Conservation (phyloP, 2,113 vertebrate species). For the Amblyopsis rosae region DNA sequence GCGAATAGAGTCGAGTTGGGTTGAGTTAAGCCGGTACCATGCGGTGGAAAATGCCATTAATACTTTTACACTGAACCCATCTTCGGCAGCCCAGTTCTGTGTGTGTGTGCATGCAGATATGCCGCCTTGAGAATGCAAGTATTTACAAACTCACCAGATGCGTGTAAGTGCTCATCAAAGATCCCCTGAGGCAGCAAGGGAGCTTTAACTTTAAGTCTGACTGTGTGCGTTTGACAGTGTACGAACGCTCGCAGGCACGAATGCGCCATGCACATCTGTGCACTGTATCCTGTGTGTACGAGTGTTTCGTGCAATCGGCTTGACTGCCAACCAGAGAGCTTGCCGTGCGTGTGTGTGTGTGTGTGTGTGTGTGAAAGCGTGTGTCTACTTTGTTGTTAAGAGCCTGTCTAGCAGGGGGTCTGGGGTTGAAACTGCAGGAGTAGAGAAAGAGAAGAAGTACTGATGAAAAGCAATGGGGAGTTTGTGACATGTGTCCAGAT, state of each 20-base stretch:
- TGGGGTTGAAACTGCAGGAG: background rate
- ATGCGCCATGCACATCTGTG: background rate
- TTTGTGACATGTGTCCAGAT: no score
- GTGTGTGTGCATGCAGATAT: background rate
- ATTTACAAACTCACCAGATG: conserved; percentile 35
- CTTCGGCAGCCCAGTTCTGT: conserved; percentile 2
- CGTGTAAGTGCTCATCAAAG: conserved; percentile 34
- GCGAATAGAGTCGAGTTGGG: no score
- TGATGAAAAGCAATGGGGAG: background rate
- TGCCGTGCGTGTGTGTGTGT: no score
- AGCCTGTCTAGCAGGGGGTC: background rate
- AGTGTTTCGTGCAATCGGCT: conserved; percentile 22
- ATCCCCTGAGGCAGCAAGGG: conserved; percentile 32
- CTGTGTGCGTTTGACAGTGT: conserved; percentile 13
- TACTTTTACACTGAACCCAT: background rate
- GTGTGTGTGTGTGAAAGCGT: no score
- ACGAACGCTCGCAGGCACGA: background rate
- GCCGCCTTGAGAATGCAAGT: background rate
- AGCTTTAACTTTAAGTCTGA: conserved; percentile 26
- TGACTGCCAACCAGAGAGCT: no score
- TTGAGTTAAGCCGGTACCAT: no score
- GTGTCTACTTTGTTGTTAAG: no score
- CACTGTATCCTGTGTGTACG: conserved; percentile 15
- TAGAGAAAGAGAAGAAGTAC: background rate
- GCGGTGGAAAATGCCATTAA: no score